These are phyloP conservation scores for Zenarchopterus dispar DNA, from an alignment of 2,797 vertebrate genomes.

Conservation along the genomic window DNA sequence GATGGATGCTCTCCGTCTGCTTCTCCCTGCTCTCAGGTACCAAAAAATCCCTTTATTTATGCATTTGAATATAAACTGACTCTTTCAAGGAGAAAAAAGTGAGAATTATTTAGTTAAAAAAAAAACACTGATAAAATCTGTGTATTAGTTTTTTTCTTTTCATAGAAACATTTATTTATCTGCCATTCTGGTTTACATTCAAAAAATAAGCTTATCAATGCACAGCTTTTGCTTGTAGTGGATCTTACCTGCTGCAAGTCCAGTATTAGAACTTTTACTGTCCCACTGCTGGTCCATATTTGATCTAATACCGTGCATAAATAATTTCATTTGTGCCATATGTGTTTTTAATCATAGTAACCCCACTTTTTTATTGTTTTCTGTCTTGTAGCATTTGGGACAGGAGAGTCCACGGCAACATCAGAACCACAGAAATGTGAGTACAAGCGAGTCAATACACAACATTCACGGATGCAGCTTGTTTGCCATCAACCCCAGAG, in stretches of 20 bases:
- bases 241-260: neutral
- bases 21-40: conserved; percentile 61
- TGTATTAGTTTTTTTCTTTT: too few species aligned
- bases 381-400: conserved; percentile 35
- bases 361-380: neutral
- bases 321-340: neutral
- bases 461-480: neutral
- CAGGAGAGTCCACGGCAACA: conserved; percentile 16
- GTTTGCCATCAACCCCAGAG: neutral
- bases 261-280: neutral
- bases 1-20: conserved; percentile 32
- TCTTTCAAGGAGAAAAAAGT: neutral
- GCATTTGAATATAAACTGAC: neutral
- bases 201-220: too few species aligned
- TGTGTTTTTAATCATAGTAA: neutral
- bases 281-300: neutral
- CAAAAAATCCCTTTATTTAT: too few species aligned
- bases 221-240: too few species aligned
- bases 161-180: too few species aligned
- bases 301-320: too few species aligned
- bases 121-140: too few species aligned
- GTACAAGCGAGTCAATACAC: conserved; percentile 6
- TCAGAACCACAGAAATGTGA: conserved; percentile 51
- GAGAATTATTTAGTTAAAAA: neutral
- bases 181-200: too few species aligned